These are phyloP conservation scores for Pseudocheirus occidentalis DNA, from an alignment of 2,797 vertebrate species.

Conservation along the genomic window DNA sequence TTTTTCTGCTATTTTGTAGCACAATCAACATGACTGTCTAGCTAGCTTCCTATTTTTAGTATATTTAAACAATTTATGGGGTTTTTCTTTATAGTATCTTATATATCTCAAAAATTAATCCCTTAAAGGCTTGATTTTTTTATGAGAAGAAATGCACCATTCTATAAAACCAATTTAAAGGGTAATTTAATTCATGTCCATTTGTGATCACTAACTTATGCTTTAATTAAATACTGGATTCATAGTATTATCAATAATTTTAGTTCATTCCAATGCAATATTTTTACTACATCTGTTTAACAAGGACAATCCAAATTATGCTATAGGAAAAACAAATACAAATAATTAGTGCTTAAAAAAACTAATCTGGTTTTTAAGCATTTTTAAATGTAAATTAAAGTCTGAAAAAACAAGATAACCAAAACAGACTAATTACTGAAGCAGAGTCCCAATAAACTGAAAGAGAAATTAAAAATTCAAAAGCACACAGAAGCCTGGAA, in stretches of 20 bases:
- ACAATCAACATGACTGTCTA: background rate
- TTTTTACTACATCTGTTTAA: slow-evolving; percentile 41
- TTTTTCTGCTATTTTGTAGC: background rate
- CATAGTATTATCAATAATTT: slow-evolving; percentile 47
- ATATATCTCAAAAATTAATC: slow-evolving; percentile 46
- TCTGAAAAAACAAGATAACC: slow-evolving; percentile 39
- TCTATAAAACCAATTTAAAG: slow-evolving; percentile 49
- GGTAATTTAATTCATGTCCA: slow-evolving; percentile 45
- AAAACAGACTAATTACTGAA: slow-evolving; percentile 41
- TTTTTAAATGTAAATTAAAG: slow-evolving; percentile 58
- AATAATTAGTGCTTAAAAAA: slow-evolving; percentile 56
- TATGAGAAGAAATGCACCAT: slow-evolving; percentile 29
- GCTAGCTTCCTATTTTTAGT: slow-evolving; percentile 29
- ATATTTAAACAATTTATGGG: slow-evolving; percentile 26
- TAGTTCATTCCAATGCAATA: slow-evolving; percentile 48
- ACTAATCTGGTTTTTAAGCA: slow-evolving; percentile 51
- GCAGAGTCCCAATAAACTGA: slow-evolving; percentile 23
- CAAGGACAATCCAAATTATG: slow-evolving; percentile 35
- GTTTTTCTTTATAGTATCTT: slow-evolving; percentile 6
- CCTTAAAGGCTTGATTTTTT: slow-evolving; percentile 5
- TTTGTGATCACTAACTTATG: slow-evolving; percentile 34
- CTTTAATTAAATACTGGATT: slow-evolving; percentile 45
- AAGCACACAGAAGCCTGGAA: background rate
- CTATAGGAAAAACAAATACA: slow-evolving; percentile 45
- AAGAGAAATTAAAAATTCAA: slow-evolving; percentile 19